A percentile compares a stretch with the other conserved stretches of the same genome.
Conservation (phyloP, 2,797 vertebrate species). For the Poliocrania exsul region DNA sequence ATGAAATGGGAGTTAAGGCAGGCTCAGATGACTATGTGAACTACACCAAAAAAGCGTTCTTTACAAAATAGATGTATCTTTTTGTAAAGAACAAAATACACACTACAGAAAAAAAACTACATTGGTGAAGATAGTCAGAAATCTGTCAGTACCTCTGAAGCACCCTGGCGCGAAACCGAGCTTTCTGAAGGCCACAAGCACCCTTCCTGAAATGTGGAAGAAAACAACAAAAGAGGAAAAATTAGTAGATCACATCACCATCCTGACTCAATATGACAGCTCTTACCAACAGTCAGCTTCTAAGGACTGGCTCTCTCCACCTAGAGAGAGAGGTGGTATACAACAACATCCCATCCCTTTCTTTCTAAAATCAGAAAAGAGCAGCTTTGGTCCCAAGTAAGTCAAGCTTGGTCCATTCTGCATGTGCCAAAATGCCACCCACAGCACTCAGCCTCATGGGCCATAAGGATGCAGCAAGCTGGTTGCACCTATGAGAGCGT, state of each 20-base stretch:
- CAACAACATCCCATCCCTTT: not conserved
- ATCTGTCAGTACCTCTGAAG: conserved; percentile 86
- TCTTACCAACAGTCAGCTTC: not conserved
- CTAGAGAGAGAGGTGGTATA: not conserved
- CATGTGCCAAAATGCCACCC: not conserved
- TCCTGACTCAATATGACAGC: not conserved
- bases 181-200: conserved; percentile 90
- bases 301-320: not conserved
- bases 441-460: not conserved
- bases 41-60: not conserved
- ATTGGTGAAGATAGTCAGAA: not conserved
- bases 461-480: rapidly evolving
- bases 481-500: rapidly evolving
- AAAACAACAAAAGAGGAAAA: conserved; percentile 33
- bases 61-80: not conserved
- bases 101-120: not conserved
- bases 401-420: not conserved
- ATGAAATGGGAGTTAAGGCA: not conserved
- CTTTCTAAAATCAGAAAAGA: not conserved
- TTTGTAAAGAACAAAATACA: not conserved
- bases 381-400: not conserved
- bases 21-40: not conserved
- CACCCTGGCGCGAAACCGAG: conserved; percentile 81
- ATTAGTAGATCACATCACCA: conserved; percentile 8
- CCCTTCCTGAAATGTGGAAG: conserved; percentile 81